Evolutionary conservation across 1,140 invertebrate species (phyloP).

Genomic region (Agrypnia vestita): DNA sequence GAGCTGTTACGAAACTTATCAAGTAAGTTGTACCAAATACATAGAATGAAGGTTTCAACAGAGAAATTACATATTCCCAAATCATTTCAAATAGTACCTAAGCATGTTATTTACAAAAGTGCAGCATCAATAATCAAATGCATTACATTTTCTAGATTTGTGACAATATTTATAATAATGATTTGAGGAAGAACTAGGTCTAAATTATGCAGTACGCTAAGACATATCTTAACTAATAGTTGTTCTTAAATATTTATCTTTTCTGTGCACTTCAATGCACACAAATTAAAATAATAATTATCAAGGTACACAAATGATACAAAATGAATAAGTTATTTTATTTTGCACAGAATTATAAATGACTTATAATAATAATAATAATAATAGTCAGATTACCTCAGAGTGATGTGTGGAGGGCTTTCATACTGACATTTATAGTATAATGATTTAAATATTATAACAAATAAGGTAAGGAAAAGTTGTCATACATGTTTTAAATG

Average conservation of each 20-base stretch:
- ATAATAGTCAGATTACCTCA: not conserved
- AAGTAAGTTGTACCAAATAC: slow-evolving; percentile 11
- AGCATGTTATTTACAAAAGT: slow-evolving; percentile 12
- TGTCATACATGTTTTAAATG: slow-evolving; percentile 31
- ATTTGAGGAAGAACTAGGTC: slow-evolving; percentile 5
- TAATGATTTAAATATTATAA: no score
- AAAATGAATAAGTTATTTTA: slow-evolving; percentile 39
- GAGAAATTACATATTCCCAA: no score
- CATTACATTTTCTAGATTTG: slow-evolving; percentile 17
- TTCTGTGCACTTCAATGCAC: slow-evolving; percentile 21
- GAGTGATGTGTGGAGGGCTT: slow-evolving; percentile 4
- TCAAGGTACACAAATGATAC: slow-evolving; percentile 44
- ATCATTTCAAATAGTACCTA: not conserved
- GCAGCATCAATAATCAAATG: not conserved
- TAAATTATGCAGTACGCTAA: slow-evolving; percentile 18
- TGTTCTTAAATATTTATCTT: slow-evolving; percentile 28
- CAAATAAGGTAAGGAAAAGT: not conserved
- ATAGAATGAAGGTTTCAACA: slow-evolving; percentile 8
- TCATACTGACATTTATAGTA: not conserved
- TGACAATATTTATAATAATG: slow-evolving; percentile 12
- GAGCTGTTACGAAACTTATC: slow-evolving; percentile 16
- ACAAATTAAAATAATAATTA: slow-evolving; percentile 44
- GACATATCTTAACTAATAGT: slow-evolving; percentile 28
- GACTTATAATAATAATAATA: slow-evolving; percentile 18
- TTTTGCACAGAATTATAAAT: not conserved